These are phyloP conservation scores for Aradus depressus DNA, from an alignment of 2,888 invertebrate species.

Conservation along the genomic window DNA sequence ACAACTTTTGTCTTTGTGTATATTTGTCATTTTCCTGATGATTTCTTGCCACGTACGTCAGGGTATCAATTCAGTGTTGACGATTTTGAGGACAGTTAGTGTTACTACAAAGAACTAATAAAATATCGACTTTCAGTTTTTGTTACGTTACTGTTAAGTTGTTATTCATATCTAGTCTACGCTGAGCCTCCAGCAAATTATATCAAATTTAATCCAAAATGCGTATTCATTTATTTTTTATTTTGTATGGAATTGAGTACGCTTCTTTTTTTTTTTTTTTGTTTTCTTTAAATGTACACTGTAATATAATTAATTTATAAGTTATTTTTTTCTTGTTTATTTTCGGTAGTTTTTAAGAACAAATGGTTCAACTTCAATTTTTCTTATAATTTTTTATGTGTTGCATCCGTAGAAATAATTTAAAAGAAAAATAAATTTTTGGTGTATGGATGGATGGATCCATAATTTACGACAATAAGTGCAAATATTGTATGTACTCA, in stretches of 20 bases:
- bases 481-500: too few relatives aligned
- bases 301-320: conserved; percentile 8
- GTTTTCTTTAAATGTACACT: conserved; percentile 8
- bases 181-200: conserved; percentile 21
- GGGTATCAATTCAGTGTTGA: not conserved
- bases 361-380: too few relatives aligned
- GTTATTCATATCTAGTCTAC: conserved; percentile 26
- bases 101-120: not conserved
- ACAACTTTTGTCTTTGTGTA: too few relatives aligned
- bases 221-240: conserved; percentile 17
- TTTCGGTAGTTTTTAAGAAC: too few relatives aligned
- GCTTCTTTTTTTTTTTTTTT: conserved; percentile 14
- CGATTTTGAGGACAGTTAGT: conserved; percentile 6
- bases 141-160: conserved; percentile 8
- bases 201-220: conserved; percentile 20
- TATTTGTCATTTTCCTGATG: not conserved
- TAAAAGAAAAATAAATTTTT: too few relatives aligned
- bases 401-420: too few relatives aligned
- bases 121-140: conserved; percentile 1
- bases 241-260: conserved; percentile 2
- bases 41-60: conserved; percentile 5
- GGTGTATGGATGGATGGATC: too few relatives aligned
- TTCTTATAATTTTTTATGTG: too few relatives aligned
- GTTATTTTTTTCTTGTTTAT: conserved; percentile 1
- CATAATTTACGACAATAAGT: too few relatives aligned